Base-by-base conservation (phyloP, 2,888 invertebrate species). In the Eupithecia pulchellata region DNA sequence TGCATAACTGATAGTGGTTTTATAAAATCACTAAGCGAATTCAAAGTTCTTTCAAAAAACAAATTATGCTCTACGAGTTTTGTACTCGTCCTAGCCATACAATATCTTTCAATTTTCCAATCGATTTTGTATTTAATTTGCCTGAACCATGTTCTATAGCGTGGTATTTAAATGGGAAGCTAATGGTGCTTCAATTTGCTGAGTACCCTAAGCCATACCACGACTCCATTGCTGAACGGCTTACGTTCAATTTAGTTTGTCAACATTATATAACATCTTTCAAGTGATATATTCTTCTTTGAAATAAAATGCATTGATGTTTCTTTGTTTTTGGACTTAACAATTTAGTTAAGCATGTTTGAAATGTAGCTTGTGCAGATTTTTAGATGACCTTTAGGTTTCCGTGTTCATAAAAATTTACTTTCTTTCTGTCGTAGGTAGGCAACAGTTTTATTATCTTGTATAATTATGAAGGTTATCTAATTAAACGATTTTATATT, bases 21-120 rank as follows among this genome's bases (percentile, higher is more conserved):
- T 52, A 52, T 52, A 52, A 52, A 52, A 52, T 52, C 52, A 25
- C 25, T 52, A 52, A 47, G 52, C 52, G 52, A 25, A 47, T 47
- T 47, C 47, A 20, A 47, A 47, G 11, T 25, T 25, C n/a, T 25
- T 25, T 11, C n/a, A 20, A 52, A 52, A 25, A 25, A 52, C 52
- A 25, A 52, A 25, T 52, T 13, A 13, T 25, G 13, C 11, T 52
- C 52, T 25, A 52, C 47, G 20, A 25, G 52, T 52, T 11, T 25
- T 20, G 20, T 8, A 20, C 9, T 13, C 2, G 25, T 25, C 25
- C 25, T 25, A 25, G 52, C 25, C 25, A 52, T 25, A 52, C 20
- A 52, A 52, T 52, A 52, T 52, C 4, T 52, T 52, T 52, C 52
- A 52, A 52, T 52, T 52, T 52, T 52, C 52, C 42, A 17, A 47